phyloP scores from a whole-genome alignment of 2,113 vertebrate species.

The Ciconia maguari region DNA sequence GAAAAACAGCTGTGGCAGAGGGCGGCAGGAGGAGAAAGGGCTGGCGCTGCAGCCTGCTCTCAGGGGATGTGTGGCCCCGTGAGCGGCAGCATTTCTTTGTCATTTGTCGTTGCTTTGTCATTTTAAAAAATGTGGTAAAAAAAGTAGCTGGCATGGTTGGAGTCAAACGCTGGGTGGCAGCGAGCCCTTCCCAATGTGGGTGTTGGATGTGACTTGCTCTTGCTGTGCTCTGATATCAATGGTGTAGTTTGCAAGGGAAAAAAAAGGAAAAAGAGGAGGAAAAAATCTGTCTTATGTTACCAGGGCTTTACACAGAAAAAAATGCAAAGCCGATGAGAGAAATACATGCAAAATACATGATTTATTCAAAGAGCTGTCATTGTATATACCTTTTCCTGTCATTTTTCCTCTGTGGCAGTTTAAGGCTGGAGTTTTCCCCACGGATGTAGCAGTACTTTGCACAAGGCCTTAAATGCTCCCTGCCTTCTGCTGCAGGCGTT shows the following conservation, averaged over 20 bases:
- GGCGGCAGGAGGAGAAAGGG: not conserved
- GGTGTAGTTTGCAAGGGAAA: not conserved
- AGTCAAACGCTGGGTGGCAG: not conserved
- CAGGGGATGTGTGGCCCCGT: rapidly evolving
- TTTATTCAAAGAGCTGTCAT: not conserved
- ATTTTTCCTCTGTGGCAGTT: not conserved
- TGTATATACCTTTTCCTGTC: not conserved
- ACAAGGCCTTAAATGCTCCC: not conserved
- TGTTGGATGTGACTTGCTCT: not conserved
- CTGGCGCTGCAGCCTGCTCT: not conserved
- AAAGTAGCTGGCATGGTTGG: not conserved
- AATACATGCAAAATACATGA: not conserved
- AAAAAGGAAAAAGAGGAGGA: rapidly evolving
- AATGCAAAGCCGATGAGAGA: not conserved
- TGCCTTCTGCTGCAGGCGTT: not conserved
- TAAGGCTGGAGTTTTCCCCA: not conserved
- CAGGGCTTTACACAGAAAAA: not conserved
- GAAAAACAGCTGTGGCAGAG: not conserved
- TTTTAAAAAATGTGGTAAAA: not conserved
- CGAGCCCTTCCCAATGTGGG: rapidly evolving
- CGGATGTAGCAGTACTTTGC: not conserved
- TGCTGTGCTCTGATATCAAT: not conserved
- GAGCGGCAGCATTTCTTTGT: not conserved
- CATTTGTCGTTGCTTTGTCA: not conserved
- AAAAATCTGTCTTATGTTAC: not conserved